Conservation (phyloP, 2,888 invertebrate species). For the Dendrolimus pini region DNA sequence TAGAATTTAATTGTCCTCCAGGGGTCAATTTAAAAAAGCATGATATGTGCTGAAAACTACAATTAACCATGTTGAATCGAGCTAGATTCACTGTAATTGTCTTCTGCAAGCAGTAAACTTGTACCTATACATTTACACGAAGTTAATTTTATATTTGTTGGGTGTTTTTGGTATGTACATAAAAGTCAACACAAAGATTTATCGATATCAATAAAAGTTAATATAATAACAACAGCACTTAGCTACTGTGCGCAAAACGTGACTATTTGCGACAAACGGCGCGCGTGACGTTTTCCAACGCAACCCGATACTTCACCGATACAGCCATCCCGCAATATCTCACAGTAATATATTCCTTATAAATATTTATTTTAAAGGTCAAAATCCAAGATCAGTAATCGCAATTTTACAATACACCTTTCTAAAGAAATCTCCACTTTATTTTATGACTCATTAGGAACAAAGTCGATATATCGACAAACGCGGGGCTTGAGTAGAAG, state of each 20-base stretch:
- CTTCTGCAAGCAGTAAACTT: no score
- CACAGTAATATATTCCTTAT: slow-evolving; percentile 26
- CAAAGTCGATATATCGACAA: no score
- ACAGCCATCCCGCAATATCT: slow-evolving; percentile 16
- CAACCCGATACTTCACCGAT: slow-evolving; percentile 56
- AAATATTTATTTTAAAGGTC: slow-evolving; percentile 7
- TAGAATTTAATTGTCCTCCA: no score
- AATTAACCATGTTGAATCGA: no score
- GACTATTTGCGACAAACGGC: slow-evolving; percentile 64
- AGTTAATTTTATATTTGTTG: no score
- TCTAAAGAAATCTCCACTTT: slow-evolving; percentile 2
- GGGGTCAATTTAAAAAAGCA: no score
- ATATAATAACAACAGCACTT: slow-evolving; percentile 32
- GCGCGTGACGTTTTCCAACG: slow-evolving; percentile 61
- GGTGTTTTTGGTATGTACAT: no score
- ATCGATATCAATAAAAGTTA: slow-evolving; percentile 28
- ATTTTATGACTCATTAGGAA: slow-evolving; percentile 10
- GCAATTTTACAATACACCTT: slow-evolving; percentile 16
- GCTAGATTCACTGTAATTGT: no score
- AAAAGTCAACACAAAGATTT: slow-evolving; percentile 16
- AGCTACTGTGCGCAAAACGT: slow-evolving; percentile 64
- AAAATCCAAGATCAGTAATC: slow-evolving; percentile 9
- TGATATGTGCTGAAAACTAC: no score
- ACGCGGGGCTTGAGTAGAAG: not conserved
- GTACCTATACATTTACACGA: no score